Percentiles rank a stretch among this genome's conserved stretches.
These are phyloP conservation scores for Zoanthus sansibaricus DNA, from an alignment of 92 coral and sea anemone species.

Conservation along the genomic window DNA sequence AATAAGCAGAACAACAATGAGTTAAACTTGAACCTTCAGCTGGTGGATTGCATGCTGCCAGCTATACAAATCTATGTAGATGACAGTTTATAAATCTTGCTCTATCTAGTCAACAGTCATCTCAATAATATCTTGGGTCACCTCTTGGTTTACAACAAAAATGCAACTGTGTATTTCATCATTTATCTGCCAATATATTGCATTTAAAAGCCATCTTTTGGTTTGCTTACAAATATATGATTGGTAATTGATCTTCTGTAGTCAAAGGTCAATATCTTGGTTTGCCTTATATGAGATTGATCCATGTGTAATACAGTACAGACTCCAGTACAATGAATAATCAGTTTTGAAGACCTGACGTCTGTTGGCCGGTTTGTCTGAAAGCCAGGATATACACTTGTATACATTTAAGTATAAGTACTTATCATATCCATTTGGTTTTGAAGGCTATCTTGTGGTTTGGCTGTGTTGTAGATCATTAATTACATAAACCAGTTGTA, in stretches of 20 bases:
- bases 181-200: background rate
- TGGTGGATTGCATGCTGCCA: slow-evolving; percentile 25
- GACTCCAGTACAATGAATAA: too few species aligned
- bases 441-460: background rate
- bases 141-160: slow-evolving; percentile 10
- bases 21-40: slow-evolving; percentile 24
- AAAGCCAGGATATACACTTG: too few species aligned
- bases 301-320: background rate
- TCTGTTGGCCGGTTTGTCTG: too few species aligned
- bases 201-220: slow-evolving; percentile 2
- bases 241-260: background rate
- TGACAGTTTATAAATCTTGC: slow-evolving; percentile 3
- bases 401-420: too few species aligned
- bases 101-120: slow-evolving; percentile 17
- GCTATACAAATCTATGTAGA: slow-evolving; percentile 22
- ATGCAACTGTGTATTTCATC: background rate
- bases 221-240: background rate
- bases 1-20: background rate
- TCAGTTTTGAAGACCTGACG: too few species aligned
- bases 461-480: slow-evolving; percentile 8
- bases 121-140: slow-evolving; percentile 9
- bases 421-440: too few species aligned
- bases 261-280: background rate
- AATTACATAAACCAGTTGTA: slow-evolving; percentile 1
- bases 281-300: slow-evolving; percentile 1